These are phyloP conservation scores for Aleiodes leptofemur DNA, from an alignment of 2,888 invertebrate species.

Conservation along the genomic window DNA sequence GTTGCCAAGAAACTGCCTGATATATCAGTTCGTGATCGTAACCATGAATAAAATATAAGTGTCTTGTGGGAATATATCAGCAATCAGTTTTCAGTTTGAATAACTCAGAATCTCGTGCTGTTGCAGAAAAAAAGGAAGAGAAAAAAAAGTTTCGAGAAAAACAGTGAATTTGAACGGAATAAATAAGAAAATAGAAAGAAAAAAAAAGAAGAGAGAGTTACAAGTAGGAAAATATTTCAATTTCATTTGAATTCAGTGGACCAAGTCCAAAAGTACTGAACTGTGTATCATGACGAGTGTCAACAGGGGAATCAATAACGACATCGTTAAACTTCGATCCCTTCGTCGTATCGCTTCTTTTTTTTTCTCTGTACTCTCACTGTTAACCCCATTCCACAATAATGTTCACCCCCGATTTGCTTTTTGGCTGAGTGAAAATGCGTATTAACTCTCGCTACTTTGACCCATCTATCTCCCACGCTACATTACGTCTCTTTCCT, in stretches of 20 bases:
- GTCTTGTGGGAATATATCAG: background rate
- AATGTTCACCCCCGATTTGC: background rate
- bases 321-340: constrained; percentile 58
- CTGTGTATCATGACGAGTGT: constrained; percentile 13
- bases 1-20: background rate
- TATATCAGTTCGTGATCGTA: constrained; percentile 4
- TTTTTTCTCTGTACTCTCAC: background rate
- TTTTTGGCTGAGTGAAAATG: constrained; percentile 63
- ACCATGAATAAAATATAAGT: constrained; percentile 8
- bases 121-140: no score
- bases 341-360: background rate
- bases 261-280: no score
- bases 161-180: background rate
- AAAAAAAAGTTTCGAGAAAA: background rate
- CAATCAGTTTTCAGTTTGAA: constrained; percentile 14
- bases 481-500: constrained; percentile 70
- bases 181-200: background rate
- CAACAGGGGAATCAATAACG: constrained; percentile 57
- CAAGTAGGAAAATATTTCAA: no score
- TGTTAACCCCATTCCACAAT: constrained; percentile 47
- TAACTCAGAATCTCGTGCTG: background rate
- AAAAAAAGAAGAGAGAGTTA: background rate
- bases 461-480: constrained; percentile 71
- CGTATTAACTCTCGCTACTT: constrained; percentile 67
- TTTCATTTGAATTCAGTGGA: constrained; percentile 8